Conservation (phyloP, 2,888 invertebrate species). For the Lagria hirta region DNA sequence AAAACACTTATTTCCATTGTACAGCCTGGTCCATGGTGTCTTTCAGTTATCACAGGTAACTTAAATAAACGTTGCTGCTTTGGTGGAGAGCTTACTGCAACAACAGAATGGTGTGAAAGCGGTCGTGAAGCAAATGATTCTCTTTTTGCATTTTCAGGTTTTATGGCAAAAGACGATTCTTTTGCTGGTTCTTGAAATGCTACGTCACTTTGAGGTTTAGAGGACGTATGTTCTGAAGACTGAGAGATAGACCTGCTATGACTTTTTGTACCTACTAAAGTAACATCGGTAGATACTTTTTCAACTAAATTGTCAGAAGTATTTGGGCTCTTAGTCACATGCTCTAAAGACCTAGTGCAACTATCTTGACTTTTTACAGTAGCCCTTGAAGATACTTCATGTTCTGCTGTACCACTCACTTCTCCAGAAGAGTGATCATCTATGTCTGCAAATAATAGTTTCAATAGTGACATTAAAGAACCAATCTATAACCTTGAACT, state of each 20-base stretch:
- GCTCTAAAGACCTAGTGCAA: no score
- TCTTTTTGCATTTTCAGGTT: slow-evolving; percentile 3
- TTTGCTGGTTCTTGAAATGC: not conserved
- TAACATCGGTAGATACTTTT: no score
- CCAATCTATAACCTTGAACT: no score
- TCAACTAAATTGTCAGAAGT: no score
- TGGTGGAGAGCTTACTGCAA: not conserved
- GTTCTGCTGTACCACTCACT: no score
- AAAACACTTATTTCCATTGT: slow-evolving; percentile 37
- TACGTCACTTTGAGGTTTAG: not conserved
- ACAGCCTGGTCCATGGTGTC: slow-evolving; percentile 37
- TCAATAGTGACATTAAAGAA: no score
- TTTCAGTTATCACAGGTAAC: slow-evolving; percentile 6
- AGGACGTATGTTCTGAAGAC: slow-evolving; percentile 1
- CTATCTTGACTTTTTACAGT: no score
- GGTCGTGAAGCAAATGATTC: not conserved
- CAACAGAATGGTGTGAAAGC: not conserved
- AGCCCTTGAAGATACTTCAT: no score
- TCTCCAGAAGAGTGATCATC: no score
- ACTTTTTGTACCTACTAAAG: not conserved
- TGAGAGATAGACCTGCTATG: not conserved
- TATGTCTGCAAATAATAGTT: no score
- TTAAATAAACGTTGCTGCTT: slow-evolving; percentile 2
- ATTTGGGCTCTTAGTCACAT: no score
- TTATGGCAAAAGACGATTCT: slow-evolving; percentile 2